Evolutionary conservation across 2,888 invertebrate genomes (phyloP), one percentile per base, ranked within the genome.

Genomic region (Yponomeuta malinellus): DNA sequence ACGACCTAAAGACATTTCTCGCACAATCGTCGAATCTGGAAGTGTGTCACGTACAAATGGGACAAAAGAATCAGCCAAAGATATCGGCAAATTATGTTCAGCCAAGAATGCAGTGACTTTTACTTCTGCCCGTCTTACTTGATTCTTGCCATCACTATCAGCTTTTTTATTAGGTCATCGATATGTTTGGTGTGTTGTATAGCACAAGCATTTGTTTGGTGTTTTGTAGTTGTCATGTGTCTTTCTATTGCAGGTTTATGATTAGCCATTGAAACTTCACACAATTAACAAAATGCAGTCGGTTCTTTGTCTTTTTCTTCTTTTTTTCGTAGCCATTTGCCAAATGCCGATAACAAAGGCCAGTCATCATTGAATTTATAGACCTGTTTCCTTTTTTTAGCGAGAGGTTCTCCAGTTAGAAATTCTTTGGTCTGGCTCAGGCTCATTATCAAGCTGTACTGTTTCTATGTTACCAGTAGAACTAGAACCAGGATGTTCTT

Each of bases 301-400:
- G 33, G 33, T 37, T 37, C 48, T 70, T 65, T 23, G 23, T 23
- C 23, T 23, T 65, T 48, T 66, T 64, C 48, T 59, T 48, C 65
- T 65, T 29, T 48, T 65, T 70, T 70, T 65, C 23, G 23, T 23
- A 70, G 48, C 70, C 70, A 70, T 70, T 65, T 70, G 65, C 65
- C 65, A 48, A 65, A 66, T 65, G 52, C 48, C 48, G 65, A 43
- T 31, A 48, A 31, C 64, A n/a, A 65, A 66, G 68, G 71, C 71
- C 71, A 71, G 66, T 68, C 64, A 68, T 71, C 67, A 63, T 71
- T 71, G 59, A 67, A 71, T 67, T 71, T 67, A 71, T 70, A 70
- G 15, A 59, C 48, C 65, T 65, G 65, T 23, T 65, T 65, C 23
- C 65, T 65, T 65, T 31, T 65, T 5, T 5, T 65, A 23, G 23